Conservation (phyloP, 2,113 vertebrate genomes). For the Cheilinus undulatus region DNA sequence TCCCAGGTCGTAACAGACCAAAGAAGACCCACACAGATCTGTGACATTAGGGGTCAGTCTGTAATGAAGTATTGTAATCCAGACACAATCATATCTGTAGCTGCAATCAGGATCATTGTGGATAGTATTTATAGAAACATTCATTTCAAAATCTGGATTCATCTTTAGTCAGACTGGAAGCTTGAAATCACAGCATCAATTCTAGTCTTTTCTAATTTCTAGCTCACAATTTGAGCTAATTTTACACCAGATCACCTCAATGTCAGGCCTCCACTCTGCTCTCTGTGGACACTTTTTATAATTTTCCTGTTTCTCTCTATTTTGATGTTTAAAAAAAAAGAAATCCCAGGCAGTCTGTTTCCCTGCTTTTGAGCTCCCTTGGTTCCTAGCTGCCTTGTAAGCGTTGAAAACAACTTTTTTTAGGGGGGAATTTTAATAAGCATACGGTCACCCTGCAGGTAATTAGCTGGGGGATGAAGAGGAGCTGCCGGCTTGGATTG, state of each 20-base stretch:
- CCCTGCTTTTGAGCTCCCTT: slow-evolving; percentile 44
- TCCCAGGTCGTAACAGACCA: too few species aligned
- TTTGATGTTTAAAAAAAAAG: slow-evolving; percentile 17
- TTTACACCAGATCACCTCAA: slow-evolving; percentile 69
- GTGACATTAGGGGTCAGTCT: too few species aligned
- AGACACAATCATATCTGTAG: too few species aligned
- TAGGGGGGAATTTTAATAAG: slow-evolving; percentile 70
- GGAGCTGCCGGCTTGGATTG: slow-evolving; percentile 65
- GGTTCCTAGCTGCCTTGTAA: slow-evolving; percentile 48
- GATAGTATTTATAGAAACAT: too few species aligned
- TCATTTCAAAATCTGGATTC: too few species aligned
- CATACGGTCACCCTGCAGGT: slow-evolving; percentile 76
- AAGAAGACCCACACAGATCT: too few species aligned
- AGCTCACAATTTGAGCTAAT: slow-evolving; percentile 66
- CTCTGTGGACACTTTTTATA: slow-evolving; percentile 46
- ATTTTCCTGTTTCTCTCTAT: slow-evolving; percentile 19
- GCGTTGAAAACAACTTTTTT: slow-evolving; percentile 69
- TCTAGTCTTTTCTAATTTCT: slow-evolving; percentile 67
- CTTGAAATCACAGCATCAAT: slow-evolving; percentile 62
- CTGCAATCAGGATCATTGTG: too few species aligned
- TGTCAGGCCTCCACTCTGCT: slow-evolving; percentile 46
- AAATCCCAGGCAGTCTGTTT: slow-evolving; percentile 62
- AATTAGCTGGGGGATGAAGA: slow-evolving; percentile 78
- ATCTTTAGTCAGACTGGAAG: too few species aligned
- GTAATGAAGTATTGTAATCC: too few species aligned